These are phyloP conservation scores for Candidula unifasciata DNA, from an alignment of 2,888 invertebrate species.

Conservation along the genomic window DNA sequence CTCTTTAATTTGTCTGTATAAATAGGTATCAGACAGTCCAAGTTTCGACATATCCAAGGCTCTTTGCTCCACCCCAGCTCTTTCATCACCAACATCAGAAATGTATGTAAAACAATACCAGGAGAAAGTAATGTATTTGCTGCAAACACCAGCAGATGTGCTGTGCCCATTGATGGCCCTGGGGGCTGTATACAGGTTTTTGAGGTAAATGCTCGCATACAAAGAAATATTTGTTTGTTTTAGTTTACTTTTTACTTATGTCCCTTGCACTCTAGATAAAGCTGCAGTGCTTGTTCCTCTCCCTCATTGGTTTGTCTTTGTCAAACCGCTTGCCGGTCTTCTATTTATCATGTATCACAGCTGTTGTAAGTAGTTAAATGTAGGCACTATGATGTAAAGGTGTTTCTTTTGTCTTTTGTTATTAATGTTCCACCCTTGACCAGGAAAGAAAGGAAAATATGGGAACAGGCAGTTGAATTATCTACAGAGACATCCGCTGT, in stretches of 20 bases:
- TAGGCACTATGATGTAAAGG: too few species aligned
- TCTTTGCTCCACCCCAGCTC: constrained; percentile 92
- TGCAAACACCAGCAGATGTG: constrained; percentile 91
- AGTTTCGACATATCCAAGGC: constrained; percentile 94
- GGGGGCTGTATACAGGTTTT: constrained; percentile 93
- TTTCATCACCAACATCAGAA: constrained; percentile 93
- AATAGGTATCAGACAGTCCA: constrained; percentile 87
- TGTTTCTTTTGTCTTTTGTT: too few species aligned
- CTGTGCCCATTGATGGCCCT: constrained; percentile 92
- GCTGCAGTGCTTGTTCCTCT: too few species aligned
- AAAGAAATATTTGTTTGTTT: neutral
- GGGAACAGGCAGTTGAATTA: too few species aligned
- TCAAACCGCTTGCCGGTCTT: too few species aligned
- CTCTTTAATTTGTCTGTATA: neutral
- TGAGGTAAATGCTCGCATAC: constrained; percentile 79
- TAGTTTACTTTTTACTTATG: neutral
- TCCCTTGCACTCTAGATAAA: too few species aligned
- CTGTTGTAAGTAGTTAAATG: too few species aligned
- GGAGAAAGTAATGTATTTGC: constrained; percentile 96
- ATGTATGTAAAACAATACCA: constrained; percentile 92
- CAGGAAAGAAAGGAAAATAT: too few species aligned
- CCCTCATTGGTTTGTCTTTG: too few species aligned
- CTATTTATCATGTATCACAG: too few species aligned
- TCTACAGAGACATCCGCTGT: too few species aligned
- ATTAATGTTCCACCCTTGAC: too few species aligned